A percentile compares a stretch with the other conserved stretches of the same genome.
Evolutionary conservation across 1,140 invertebrate species (phyloP).

Genomic region (Bombyx mandarina): DNA sequence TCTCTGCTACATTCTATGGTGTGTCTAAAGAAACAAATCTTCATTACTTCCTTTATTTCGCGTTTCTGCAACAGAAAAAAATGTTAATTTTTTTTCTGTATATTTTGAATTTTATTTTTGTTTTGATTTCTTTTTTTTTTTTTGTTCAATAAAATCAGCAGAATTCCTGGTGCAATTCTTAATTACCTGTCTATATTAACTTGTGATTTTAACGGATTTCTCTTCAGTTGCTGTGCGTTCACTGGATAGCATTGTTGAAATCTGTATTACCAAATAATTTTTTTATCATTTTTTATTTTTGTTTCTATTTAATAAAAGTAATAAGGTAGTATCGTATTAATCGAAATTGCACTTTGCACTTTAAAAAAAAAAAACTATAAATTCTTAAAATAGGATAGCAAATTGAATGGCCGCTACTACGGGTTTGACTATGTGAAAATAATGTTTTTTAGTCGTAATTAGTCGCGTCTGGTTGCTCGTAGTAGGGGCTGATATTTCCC

Average conservation of each 20-base stretch:
- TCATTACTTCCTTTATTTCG: too few relatives aligned
- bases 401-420: constrained; percentile 22
- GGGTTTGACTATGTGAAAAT: constrained; percentile 10
- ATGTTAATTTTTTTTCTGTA: too few relatives aligned
- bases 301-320: constrained; percentile 20
- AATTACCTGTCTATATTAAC: too few relatives aligned
- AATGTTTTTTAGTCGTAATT: constrained; percentile 2
- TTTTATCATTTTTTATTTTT: not conserved
- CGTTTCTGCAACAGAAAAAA: too few relatives aligned
- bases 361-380: constrained; percentile 11
- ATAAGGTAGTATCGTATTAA: constrained; percentile 27
- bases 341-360: constrained; percentile 23
- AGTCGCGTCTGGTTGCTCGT: constrained; percentile 6
- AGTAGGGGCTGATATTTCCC: constrained; percentile 13
- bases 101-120: too few relatives aligned
- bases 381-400: constrained; percentile 30
- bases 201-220: too few relatives aligned
- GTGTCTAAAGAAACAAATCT: too few relatives aligned
- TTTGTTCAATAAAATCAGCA: too few relatives aligned
- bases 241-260: not conserved
- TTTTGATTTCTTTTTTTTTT: too few relatives aligned
- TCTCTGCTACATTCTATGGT: not conserved
- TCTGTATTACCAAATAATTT: not conserved
- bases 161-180: too few relatives aligned
- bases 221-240: too few relatives aligned